These are phyloP conservation scores for Lamproptera curius DNA, from an alignment of 2,888 invertebrate genomes.

Conservation along the genomic window DNA sequence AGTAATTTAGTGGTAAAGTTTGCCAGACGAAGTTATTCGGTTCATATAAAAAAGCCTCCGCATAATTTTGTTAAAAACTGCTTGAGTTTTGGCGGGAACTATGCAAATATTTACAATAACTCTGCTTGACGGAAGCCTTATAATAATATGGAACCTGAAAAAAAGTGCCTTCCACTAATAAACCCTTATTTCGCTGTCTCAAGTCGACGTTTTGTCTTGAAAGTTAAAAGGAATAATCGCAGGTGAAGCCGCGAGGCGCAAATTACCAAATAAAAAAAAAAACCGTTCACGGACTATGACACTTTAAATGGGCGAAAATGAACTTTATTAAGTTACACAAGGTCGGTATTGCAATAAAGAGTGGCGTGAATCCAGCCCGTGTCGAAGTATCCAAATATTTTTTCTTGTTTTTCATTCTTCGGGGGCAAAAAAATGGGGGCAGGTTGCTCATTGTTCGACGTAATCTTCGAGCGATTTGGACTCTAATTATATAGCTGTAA, in stretches of 20 bases:
- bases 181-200: constrained; percentile 21
- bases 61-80: too few relatives aligned
- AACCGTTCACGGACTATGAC: constrained; percentile 9
- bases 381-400: constrained; percentile 22
- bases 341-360: constrained; percentile 9
- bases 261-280: constrained; percentile 21
- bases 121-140: background rate
- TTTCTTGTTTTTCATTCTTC: constrained; percentile 19
- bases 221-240: constrained; percentile 23
- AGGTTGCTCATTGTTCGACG: constrained; percentile 19
- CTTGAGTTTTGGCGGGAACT: too few relatives aligned
- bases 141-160: constrained; percentile 7
- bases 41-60: too few relatives aligned
- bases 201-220: constrained; percentile 20
- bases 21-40: too few relatives aligned
- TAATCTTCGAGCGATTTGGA: constrained; percentile 9
- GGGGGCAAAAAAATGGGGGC: constrained; percentile 20
- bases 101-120: too few relatives aligned
- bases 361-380: constrained; percentile 13
- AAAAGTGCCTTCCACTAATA: constrained; percentile 14
- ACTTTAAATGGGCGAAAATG: background rate
- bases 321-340: background rate
- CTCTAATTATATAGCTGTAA: background rate
- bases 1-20: too few relatives aligned
- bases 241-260: constrained; percentile 22